Conservation (phyloP, 2,113 vertebrate genomes). For the Muscicapa adusta region DNA sequence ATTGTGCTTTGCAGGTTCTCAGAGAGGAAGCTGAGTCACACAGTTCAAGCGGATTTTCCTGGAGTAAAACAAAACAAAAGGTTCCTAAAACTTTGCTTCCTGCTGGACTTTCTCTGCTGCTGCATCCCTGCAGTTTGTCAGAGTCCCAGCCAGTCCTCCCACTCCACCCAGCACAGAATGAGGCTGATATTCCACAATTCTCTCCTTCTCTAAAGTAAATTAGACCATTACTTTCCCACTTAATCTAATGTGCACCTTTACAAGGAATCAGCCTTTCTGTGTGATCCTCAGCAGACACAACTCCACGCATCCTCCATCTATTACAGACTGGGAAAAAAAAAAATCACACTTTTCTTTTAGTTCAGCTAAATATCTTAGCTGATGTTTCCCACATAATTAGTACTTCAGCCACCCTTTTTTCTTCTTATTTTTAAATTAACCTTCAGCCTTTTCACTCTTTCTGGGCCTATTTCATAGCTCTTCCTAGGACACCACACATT, state of each 20-base stretch:
- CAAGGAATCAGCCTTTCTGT: neutral
- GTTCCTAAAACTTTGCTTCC: neutral
- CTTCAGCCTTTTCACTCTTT: neutral
- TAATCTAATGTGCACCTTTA: neutral
- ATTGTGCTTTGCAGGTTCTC: neutral
- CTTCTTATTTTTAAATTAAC: neutral
- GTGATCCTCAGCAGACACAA: neutral
- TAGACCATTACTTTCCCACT: neutral
- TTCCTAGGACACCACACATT: neutral
- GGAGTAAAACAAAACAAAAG: neutral
- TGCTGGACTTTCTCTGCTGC: neutral
- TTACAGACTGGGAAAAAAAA: neutral
- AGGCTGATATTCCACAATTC: neutral
- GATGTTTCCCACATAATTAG: neutral
- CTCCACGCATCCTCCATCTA: neutral
- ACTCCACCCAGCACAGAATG: rapidly evolving
- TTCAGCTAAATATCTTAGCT: neutral
- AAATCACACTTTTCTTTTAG: neutral
- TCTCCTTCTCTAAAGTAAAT: neutral
- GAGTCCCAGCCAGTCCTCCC: neutral
- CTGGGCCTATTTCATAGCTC: neutral
- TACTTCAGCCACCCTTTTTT: neutral
- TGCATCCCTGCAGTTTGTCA: neutral
- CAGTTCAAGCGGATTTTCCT: neutral
- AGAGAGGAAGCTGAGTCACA: neutral